Conservation (phyloP, 2,888 invertebrate species). For the Pseudococcus jackbeardsleyi region DNA sequence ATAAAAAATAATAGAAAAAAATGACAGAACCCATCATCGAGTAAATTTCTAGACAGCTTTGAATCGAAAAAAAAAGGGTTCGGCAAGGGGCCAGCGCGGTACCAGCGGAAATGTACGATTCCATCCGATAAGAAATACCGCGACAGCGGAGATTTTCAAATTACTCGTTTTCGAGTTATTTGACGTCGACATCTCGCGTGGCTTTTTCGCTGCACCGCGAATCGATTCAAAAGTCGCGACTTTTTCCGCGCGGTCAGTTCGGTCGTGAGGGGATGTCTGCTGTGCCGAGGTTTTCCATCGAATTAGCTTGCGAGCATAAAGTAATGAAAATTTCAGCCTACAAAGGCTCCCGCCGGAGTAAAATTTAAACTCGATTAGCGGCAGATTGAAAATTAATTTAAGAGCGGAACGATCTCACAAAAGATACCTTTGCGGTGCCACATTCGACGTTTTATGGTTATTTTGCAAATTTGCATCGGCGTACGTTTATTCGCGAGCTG, state of each 20-base stretch:
- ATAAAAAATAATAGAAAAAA: too few species aligned
- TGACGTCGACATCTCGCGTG: not conserved
- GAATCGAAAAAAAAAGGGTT: not conserved
- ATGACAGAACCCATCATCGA: conserved; percentile 10
- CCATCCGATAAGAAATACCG: conserved; percentile 1
- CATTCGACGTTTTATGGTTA: not conserved
- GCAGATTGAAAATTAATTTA: conserved; percentile 23
- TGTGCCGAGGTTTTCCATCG: not conserved
- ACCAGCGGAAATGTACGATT: not conserved
- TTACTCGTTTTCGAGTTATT: not conserved
- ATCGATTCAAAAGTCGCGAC: not conserved
- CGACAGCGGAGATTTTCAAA: not conserved
- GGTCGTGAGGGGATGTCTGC: not conserved
- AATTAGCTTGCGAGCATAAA: not conserved
- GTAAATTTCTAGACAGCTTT: not conserved
- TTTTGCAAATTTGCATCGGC: not conserved
- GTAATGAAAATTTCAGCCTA: not conserved
- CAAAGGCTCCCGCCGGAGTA: not conserved
- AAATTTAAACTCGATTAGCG: conserved; percentile 32
- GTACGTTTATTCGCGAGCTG: not conserved
- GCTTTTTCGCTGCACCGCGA: not conserved
- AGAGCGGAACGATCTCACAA: not conserved
- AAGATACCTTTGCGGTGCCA: not conserved
- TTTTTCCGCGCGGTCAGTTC: not conserved
- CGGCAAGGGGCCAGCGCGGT: not conserved